A percentile compares a stretch with the other conserved stretches of the same genome.
Evolutionary conservation across 1,140 invertebrate genomes (phyloP).

Genomic region (Dryas iulia): DNA sequence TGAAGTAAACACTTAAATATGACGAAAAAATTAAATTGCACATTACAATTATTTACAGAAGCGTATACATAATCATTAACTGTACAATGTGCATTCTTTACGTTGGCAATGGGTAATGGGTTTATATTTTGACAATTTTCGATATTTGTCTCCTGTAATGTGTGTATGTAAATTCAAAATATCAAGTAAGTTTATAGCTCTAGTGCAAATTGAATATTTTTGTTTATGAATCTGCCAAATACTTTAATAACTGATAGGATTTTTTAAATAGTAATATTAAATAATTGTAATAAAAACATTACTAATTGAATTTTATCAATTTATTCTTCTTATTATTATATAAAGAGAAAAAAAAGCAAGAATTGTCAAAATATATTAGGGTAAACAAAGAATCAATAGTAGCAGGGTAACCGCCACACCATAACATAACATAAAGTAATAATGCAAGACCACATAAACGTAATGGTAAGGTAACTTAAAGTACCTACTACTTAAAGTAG

Average conservation of each 20-base stretch:
- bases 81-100: neutral
- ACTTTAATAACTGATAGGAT: too few relatives aligned
- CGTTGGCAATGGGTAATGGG: neutral
- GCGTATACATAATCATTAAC: neutral
- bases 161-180: too few relatives aligned
- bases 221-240: too few relatives aligned
- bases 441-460: too few relatives aligned
- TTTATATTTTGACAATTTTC: neutral
- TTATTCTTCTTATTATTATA: too few relatives aligned
- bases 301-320: too few relatives aligned
- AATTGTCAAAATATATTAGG: neutral
- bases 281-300: too few relatives aligned
- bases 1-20: neutral
- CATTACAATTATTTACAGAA: neutral
- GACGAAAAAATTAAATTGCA: neutral
- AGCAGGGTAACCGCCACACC: constrained; percentile 15
- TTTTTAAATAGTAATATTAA: too few relatives aligned
- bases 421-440: neutral
- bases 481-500: too few relatives aligned
- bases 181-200: too few relatives aligned
- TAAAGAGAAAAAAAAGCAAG: neutral
- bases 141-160: neutral
- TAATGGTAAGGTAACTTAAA: neutral
- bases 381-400: neutral
- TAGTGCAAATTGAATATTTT: too few relatives aligned